Evolutionary conservation across 2,888 invertebrate species (phyloP).

Genomic region (Drosophila multiciliata): DNA sequence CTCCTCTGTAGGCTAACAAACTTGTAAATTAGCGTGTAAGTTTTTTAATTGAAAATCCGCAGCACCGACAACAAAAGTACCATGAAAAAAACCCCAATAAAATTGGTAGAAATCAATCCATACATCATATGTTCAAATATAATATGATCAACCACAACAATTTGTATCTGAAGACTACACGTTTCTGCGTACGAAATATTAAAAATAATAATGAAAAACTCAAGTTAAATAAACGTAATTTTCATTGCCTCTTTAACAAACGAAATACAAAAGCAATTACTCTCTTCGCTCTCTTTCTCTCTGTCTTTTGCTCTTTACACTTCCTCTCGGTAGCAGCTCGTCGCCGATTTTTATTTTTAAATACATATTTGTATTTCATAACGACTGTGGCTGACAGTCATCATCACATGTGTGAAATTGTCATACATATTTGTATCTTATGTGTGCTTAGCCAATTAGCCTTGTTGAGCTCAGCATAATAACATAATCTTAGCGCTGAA

Average conservation of each 20-base stretch:
- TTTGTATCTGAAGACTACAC: conserved; percentile 34
- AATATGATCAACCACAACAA: conserved; percentile 28
- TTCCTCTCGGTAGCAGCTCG: conserved; percentile 29
- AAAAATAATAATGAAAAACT: conserved; percentile 35
- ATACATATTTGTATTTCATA: conserved; percentile 40
- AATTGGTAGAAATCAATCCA: conserved; percentile 19
- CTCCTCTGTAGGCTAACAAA: conserved; percentile 56
- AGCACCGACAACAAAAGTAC: conserved; percentile 32
- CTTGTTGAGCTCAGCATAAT: neutral
- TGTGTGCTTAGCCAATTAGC: conserved; percentile 1
- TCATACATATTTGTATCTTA: neutral
- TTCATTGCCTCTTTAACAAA: conserved; percentile 54
- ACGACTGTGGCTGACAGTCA: conserved; percentile 39
- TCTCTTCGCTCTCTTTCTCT: conserved; percentile 49
- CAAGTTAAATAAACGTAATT: conserved; percentile 59
- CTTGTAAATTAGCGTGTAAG: conserved; percentile 62
- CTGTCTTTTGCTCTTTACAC: conserved; percentile 13
- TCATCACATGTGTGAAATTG: conserved; percentile 31
- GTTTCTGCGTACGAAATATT: conserved; percentile 21
- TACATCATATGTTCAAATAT: conserved; percentile 21
- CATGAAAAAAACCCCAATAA: conserved; percentile 29
- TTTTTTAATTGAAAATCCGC: conserved; percentile 27
- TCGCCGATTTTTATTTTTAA: conserved; percentile 17
- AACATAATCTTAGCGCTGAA: conserved; percentile 12
- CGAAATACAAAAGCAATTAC: conserved; percentile 38